Evolutionary conservation across 2,888 invertebrate species (phyloP).

Genomic region (Geophilus truncorum): DNA sequence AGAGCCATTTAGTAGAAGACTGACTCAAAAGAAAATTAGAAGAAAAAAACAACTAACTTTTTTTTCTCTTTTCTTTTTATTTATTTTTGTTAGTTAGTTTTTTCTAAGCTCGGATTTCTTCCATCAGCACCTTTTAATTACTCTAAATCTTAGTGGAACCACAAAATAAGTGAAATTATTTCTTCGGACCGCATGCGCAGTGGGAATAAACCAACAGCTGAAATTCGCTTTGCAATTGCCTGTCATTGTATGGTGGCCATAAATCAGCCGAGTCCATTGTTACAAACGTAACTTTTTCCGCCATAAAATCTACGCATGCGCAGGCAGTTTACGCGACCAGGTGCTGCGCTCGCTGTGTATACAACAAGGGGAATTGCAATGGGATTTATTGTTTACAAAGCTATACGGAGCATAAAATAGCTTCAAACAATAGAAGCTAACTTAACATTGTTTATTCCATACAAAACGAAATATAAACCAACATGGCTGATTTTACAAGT

Average conservation of each 20-base stretch:
- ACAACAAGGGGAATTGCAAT: constrained; percentile 20
- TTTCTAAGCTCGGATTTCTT: background rate
- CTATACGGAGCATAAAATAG: background rate
- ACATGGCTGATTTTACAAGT: too few species aligned
- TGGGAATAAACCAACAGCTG: constrained; percentile 7
- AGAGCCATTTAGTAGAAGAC: background rate
- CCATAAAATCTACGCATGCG: constrained; percentile 4
- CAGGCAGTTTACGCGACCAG: background rate
- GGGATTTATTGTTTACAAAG: constrained; percentile 2
- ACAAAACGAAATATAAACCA: background rate
- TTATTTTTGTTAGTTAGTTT: background rate
- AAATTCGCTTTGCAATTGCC: constrained; percentile 11
- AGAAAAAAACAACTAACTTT: background rate
- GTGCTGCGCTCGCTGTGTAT: background rate
- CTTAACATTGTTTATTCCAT: background rate
- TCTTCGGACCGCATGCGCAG: background rate
- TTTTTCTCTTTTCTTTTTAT: background rate
- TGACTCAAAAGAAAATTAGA: constrained; percentile 11
- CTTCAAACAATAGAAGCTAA: background rate
- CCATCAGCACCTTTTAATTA: constrained; percentile 5
- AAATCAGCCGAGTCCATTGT: constrained; percentile 1
- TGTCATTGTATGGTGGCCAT: constrained; percentile 3
- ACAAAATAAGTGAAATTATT: constrained; percentile 12
- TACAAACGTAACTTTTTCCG: constrained; percentile 2
- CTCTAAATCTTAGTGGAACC: background rate